A percentile compares a stretch with the other conserved stretches of the same genome.
phyloP scores from a whole-genome alignment of 2,888 invertebrate genomes.

The Drosophila basisetae region DNA sequence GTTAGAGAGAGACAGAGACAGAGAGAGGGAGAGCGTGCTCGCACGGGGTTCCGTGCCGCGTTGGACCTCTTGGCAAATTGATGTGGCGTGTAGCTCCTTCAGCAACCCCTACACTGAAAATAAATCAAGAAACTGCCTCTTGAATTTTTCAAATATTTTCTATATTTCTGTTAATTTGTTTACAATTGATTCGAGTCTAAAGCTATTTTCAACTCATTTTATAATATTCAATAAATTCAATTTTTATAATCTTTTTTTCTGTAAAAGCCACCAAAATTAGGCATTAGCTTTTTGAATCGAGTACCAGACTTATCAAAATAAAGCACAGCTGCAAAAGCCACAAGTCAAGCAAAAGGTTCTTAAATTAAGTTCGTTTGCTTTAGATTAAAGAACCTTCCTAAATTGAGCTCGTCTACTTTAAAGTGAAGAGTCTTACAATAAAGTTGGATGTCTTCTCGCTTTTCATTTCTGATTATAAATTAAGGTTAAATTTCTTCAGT shows the following conservation, averaged over 20 bases:
- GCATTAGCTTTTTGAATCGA: not conserved
- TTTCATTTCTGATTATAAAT: not conserved
- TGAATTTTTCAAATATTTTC: not conserved
- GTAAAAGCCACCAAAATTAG: not conserved
- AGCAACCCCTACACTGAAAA: constrained; percentile 12
- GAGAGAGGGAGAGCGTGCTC: constrained; percentile 2
- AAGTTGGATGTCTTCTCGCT: not conserved
- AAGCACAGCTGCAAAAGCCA: not conserved
- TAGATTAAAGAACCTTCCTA: not conserved
- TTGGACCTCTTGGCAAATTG: constrained; percentile 33
- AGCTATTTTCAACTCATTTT: no score
- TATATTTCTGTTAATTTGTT: not conserved
- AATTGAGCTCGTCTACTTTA: not conserved
- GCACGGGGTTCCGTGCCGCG: constrained; percentile 32
- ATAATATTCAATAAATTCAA: not conserved
- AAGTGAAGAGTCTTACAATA: not conserved
- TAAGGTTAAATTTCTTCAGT: not conserved
- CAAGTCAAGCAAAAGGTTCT: not conserved
- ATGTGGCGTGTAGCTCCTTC: constrained; percentile 9
- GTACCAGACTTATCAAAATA: no score
- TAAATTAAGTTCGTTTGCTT: not conserved
- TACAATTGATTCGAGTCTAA: not conserved
- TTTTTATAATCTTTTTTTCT: not conserved
- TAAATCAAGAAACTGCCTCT: not conserved
- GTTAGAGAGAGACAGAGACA: not conserved